Evolutionary conservation across 2,113 vertebrate genomes (phyloP), one percentile per base, ranked within the genome.

Genomic region (Crotalus viridis): DNA sequence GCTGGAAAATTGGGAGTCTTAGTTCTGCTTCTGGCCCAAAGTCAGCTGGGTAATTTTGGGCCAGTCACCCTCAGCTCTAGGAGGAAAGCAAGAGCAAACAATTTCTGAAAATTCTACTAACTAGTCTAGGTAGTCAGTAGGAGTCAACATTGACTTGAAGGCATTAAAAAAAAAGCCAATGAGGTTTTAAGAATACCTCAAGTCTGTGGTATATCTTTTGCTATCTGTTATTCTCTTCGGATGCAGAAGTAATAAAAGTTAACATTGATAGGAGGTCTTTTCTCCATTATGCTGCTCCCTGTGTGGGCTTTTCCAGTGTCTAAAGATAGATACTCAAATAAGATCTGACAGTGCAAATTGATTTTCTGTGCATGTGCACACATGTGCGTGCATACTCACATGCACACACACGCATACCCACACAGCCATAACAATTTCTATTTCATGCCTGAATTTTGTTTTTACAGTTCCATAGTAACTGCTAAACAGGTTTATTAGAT

Each of bases 401-500:
- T 17, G 3, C 13, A 10, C 15, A 91, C 24, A 85, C 21, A 81
- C 24, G 55, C 15, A 51, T 24, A 55, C 26, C 46, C 5, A 85
- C 26, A 91, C 5, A 57, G 15, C 2, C 17, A 26, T 28, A 56
- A 43, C 10, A 85, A 24, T 19, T 22, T 46, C 26, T n/a, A 92
- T 0, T 88, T 94, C 0, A 7, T 52, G 55, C n/a, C 89, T 90
- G 48, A 74, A 88, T 93, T 57, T 6, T 24, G 0, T 1, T 95
- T 94, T 95, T 26, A 48, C 24, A 69, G 59, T 21, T 43, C 5
- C 19, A 12, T 10, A 46, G 64, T 26, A 33, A 85, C 4, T 2
- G 17, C 88, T 93, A 85, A 51, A 57, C 24, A 88, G 12, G 10
- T 90, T 96, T 95, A 94, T 94, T 90, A 96, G 94, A 94, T 92